Conservation (phyloP, 2,888 invertebrate genomes). For the Platycnemis pennipes region DNA sequence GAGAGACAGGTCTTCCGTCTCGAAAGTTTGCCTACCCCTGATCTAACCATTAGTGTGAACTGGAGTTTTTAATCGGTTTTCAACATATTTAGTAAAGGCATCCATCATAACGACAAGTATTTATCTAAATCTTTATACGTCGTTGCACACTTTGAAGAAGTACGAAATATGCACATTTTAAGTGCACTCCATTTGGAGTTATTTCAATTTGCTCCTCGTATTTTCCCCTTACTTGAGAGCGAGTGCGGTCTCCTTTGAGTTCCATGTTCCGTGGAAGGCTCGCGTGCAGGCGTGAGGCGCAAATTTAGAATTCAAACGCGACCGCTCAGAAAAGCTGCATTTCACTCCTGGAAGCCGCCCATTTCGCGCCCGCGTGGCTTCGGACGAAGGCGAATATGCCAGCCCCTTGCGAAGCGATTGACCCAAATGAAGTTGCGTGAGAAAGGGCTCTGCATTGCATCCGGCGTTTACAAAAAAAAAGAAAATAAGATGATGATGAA, state of each 20-base stretch:
- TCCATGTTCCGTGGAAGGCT: not conserved
- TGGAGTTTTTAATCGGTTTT: too few relatives aligned
- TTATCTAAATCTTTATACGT: too few relatives aligned
- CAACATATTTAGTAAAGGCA: too few relatives aligned
- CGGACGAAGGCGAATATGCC: not conserved
- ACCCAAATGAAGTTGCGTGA: slow-evolving; percentile 31
- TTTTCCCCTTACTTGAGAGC: not conserved
- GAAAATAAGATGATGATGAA: not conserved
- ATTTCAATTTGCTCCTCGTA: not conserved
- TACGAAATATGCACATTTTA: too few relatives aligned
- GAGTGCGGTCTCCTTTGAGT: not conserved
- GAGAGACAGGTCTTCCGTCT: too few relatives aligned
- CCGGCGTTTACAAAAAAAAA: not conserved
- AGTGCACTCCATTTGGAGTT: too few relatives aligned
- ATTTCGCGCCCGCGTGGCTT: not conserved
- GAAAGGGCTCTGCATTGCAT: not conserved
- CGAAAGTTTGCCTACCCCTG: too few relatives aligned
- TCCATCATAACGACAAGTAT: too few relatives aligned
- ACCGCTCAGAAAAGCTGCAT: not conserved
- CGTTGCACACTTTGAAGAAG: too few relatives aligned
- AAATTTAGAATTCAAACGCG: not conserved
- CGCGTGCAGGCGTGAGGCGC: not conserved
- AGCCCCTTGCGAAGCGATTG: not conserved
- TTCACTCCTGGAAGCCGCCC: not conserved
- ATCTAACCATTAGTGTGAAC: too few relatives aligned